phyloP scores from a whole-genome alignment of 1,140 invertebrate species.

The Halesus radiatus region DNA sequence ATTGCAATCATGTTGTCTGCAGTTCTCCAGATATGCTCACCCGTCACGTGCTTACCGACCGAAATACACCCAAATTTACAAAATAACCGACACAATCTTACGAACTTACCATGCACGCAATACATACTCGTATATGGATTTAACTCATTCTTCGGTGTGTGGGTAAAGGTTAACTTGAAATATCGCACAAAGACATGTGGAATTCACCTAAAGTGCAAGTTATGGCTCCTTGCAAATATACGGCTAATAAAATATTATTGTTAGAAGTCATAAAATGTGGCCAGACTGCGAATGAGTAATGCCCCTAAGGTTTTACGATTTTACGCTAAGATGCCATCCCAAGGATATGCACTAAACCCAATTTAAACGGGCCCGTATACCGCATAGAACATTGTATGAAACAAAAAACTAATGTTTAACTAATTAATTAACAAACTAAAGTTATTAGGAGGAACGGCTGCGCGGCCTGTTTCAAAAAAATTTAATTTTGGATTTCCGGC shows the following conservation, averaged over 20 bases:
- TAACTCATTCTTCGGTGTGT: neutral
- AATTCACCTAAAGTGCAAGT: conserved; percentile 14
- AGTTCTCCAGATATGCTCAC: too few species aligned
- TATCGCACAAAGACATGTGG: conserved; percentile 18
- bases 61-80: neutral
- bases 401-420: too few species aligned
- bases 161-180: conserved; percentile 22
- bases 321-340: conserved; percentile 21
- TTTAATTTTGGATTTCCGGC: too few species aligned
- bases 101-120: neutral
- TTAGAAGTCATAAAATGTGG: conserved; percentile 20
- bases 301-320: conserved; percentile 35
- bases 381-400: too few species aligned
- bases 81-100: neutral
- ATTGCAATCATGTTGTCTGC: too few species aligned
- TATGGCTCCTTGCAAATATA: conserved; percentile 24
- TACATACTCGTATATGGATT: neutral
- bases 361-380: too few species aligned
- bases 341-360: conserved; percentile 13
- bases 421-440: too few species aligned
- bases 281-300: conserved; percentile 30
- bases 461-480: too few species aligned
- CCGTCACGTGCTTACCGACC: too few species aligned
- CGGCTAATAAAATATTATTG: conserved; percentile 32
- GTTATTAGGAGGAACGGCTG: too few species aligned